Conservation (phyloP, 2,888 invertebrate genomes). For the Enchytraeus crypticus region DNA sequence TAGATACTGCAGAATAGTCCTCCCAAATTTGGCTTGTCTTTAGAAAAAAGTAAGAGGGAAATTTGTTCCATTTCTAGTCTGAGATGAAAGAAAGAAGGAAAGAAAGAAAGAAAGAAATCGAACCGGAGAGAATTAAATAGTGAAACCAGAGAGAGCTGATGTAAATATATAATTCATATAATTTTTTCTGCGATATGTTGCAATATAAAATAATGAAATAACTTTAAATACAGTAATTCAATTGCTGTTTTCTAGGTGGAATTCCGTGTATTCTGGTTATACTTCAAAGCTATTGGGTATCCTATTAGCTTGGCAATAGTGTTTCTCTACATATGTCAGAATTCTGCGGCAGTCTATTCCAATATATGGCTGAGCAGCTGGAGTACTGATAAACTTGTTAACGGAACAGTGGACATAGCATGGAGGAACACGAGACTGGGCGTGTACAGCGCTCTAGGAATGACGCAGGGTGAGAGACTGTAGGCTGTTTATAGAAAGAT, state of each 20-base stretch:
- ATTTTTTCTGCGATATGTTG: too few relatives aligned
- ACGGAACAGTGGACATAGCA: constrained; percentile 21
- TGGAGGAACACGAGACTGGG: constrained; percentile 43
- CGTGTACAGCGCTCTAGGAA: constrained; percentile 49
- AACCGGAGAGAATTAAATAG: too few relatives aligned
- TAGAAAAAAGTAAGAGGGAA: too few relatives aligned
- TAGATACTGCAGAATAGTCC: too few relatives aligned
- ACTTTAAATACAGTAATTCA: neutral
- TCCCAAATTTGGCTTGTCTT: too few relatives aligned
- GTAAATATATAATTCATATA: too few relatives aligned
- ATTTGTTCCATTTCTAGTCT: too few relatives aligned
- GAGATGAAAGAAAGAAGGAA: too few relatives aligned
- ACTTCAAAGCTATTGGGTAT: constrained; percentile 39
- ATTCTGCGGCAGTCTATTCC: constrained; percentile 37
- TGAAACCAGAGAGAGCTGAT: too few relatives aligned
- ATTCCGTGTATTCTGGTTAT: constrained; percentile 39
- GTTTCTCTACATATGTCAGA: constrained; percentile 36
- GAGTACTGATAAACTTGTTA: constrained; percentile 36
- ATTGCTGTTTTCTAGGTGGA: constrained; percentile 37
- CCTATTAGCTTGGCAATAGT: constrained; percentile 34
- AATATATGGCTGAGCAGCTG: constrained; percentile 48
- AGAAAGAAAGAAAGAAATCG: too few relatives aligned
- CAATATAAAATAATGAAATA: neutral
- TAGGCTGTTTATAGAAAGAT: neutral
- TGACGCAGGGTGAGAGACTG: constrained; percentile 37